Evolutionary conservation across 30 jellyfish, hydroid and myxozoan genomes (phyloP), one percentile per base, ranked within the genome.

Genomic region (Aurelia aurita): DNA sequence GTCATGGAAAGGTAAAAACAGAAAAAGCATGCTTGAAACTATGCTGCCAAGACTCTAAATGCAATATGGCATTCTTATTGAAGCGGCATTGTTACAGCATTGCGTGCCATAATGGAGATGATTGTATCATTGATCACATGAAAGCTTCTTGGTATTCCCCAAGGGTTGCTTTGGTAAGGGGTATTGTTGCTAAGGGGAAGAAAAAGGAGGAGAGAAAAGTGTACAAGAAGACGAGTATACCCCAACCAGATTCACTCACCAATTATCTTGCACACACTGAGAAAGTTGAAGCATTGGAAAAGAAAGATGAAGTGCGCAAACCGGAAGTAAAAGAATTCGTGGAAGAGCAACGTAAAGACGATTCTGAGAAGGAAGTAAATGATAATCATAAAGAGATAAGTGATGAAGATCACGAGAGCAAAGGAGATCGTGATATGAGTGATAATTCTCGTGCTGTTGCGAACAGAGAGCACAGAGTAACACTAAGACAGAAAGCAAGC

Each of bases 21-120:
- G 97, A 82, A 27, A 68, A 64, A 21, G 85, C 81, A 16, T 93
- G 98, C 72, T 46, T 93, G 59, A 32, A 68, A 54, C 31, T 64
- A 23, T 93, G 98, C 79, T 93, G 98, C 54, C 60, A 71, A 0
- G 96, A 87, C 25, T 13, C 28, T 6, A 82, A 72, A 28, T 93
- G 98, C 69, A 75, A 93, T 46, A 79, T 87, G 0, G 98, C 95
- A 20, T 87, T 93, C 58, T 58, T 93, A 85, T 47, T 93, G 21
- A 75, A 79, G 55, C 71, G 32, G 60, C 85, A 93, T 68, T 93
- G 98, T 65, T 93, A 93, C 71, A 80, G 94, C 28, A 91, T 93
- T 13, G 72, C 83, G 6, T 93, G 98, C 74, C 64, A 57, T 9
- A 34, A 61, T 60, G 89, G 74, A 0, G 82, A 82, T 22, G 87